phyloP scores from a whole-genome alignment of 1,140 invertebrate genomes.

The Scaptomyza montana region DNA sequence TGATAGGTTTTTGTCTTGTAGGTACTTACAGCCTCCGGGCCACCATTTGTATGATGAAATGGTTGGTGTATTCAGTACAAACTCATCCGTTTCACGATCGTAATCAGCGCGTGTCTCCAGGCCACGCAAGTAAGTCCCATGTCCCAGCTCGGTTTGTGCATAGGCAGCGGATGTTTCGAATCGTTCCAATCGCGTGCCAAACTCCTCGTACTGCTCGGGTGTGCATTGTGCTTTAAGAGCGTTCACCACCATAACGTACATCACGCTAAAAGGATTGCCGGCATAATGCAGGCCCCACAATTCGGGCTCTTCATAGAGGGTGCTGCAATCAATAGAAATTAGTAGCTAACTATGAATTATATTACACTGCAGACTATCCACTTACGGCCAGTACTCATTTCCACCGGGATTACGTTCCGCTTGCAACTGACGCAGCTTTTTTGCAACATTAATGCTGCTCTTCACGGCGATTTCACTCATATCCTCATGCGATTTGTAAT shows the following conservation, averaged over 20 bases:
- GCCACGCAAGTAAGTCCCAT: constrained; percentile 96
- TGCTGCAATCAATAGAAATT: constrained; percentile 22
- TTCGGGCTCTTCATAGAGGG: constrained; percentile 36
- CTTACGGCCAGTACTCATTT: constrained; percentile 87
- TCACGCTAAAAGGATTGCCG: constrained; percentile 92
- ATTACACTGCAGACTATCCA: not conserved
- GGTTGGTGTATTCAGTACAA: constrained; percentile 94
- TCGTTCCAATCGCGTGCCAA: constrained; percentile 89
- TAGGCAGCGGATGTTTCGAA: constrained; percentile 95
- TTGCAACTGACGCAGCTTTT: constrained; percentile 89
- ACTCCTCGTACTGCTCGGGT: constrained; percentile 92
- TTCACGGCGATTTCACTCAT: constrained; percentile 77
- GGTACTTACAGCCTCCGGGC: constrained; percentile 93
- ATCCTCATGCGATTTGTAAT: constrained; percentile 68
- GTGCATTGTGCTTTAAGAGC: constrained; percentile 93
- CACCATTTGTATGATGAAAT: constrained; percentile 97
- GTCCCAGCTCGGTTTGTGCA: constrained; percentile 97
- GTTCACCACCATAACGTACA: constrained; percentile 96
- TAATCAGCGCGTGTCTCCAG: constrained; percentile 96
- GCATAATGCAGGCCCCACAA: constrained; percentile 85
- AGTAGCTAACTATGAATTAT: not conserved
- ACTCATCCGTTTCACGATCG: constrained; percentile 93
- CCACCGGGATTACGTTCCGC: constrained; percentile 87
- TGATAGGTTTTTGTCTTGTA: rapidly evolving
- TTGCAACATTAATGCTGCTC: constrained; percentile 88